Percentiles rank a stretch among this genome's conserved stretches.
Conservation (phyloP, 2,113 vertebrate genomes). For the Smithornis capensis region DNA sequence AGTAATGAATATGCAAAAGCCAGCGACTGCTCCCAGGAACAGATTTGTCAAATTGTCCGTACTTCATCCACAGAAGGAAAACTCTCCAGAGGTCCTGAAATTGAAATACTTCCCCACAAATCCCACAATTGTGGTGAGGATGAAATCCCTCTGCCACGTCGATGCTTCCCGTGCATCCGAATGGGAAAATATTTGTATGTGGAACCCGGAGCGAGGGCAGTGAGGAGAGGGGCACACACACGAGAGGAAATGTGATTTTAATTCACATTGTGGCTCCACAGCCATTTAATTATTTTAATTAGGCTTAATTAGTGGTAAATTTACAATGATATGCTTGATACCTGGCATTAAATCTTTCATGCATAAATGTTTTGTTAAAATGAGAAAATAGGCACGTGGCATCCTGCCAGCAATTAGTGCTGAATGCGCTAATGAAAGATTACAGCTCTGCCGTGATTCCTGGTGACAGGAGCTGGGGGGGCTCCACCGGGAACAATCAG, state of each 20-base stretch:
- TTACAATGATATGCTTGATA: slow-evolving; percentile 96
- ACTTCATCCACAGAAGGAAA: slow-evolving; percentile 82
- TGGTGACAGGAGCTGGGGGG: slow-evolving; percentile 75
- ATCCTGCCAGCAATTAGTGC: slow-evolving; percentile 86
- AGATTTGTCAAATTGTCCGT: slow-evolving; percentile 87
- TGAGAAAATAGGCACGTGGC: slow-evolving; percentile 77
- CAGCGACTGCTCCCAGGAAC: slow-evolving; percentile 69
- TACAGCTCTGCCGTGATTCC: slow-evolving; percentile 74
- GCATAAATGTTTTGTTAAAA: slow-evolving; percentile 95
- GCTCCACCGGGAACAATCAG: neutral
- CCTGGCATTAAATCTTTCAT: slow-evolving; percentile 94
- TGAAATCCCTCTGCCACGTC: slow-evolving; percentile 65
- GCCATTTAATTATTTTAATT: slow-evolving; percentile 96
- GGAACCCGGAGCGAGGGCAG: neutral
- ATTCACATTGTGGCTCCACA: slow-evolving; percentile 82
- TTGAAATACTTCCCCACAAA: slow-evolving; percentile 72
- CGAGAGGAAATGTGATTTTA: slow-evolving; percentile 72
- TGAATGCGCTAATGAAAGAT: slow-evolving; percentile 83
- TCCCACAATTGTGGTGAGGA: slow-evolving; percentile 77
- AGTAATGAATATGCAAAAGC: slow-evolving; percentile 87
- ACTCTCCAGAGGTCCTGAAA: slow-evolving; percentile 79
- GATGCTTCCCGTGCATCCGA: neutral
- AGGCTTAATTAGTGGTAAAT: slow-evolving; percentile 96
- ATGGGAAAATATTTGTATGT: neutral
- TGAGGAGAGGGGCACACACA: slow-evolving; percentile 41